Base-by-base conservation (phyloP, 1,140 invertebrate genomes). In the Drosophila mayri region DNA sequence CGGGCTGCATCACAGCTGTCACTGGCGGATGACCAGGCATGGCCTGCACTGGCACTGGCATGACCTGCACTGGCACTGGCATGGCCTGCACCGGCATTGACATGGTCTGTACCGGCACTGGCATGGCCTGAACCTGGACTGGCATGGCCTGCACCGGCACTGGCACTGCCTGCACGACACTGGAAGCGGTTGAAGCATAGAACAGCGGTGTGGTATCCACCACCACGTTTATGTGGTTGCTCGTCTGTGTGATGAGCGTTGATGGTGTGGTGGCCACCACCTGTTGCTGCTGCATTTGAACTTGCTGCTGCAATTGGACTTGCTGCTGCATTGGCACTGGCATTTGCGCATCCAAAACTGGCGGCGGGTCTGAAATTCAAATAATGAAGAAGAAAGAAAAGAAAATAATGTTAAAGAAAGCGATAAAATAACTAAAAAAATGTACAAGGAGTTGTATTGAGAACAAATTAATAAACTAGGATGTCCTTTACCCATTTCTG, bases 121-220 rank as follows among this genome's bases (percentile, higher is more conserved):
- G 4, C 22, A 47, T 11, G 1, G 25, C 4, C 16, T 49, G 47
- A 2, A 28, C 25, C 4, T 16, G 18, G 5, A 22, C 9, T n/a
- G 16, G 10, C 25, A 49, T n/a, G 1, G 25, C 11, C n/a, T 52
- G 49, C 11, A 35, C 30, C 7, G 49, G 14, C 46, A 49, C 4
- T 52, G 30, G 18, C 7, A 10, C 32, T 38, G 52, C 20, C 20
- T 22, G 50, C 18, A 54, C 50, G 14, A 32, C 14, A 41, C 28
- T 52, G 35, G 55, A 35, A 28, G 43, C 18, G 22, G 49, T 50
- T 22, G 68, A 59, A 11, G 73, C 64, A 76, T 62, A 83, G 16
- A 91, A 90, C 35, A 91, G 65, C 37, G 86, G 66, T 11, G 81
- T 87, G 35, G 75, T 55, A 67, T 91, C 71, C 4, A 79, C 81